Base-by-base conservation (phyloP, 2,113 vertebrate genomes). In the Carassius auratus region DNA sequence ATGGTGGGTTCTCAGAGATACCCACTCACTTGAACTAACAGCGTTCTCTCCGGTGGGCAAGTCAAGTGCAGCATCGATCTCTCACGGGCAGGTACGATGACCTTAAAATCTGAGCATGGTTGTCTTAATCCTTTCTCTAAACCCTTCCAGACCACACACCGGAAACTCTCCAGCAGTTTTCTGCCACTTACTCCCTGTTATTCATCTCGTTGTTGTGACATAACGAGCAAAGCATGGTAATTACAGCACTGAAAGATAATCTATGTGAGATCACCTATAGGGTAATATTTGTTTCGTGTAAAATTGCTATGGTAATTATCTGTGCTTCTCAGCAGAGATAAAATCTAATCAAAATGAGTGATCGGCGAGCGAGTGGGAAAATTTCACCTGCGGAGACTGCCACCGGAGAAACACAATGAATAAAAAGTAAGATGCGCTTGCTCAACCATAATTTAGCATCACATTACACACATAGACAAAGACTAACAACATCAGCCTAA, bases 241-340 rank as follows among this genome's bases (percentile, higher is more conserved):
- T 82, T 69, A 74, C 36, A 62, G n/a, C n/a, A 71, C 76, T 45
- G 50, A 59, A 73, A 75, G 78, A 75, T 81, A 69, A 81, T 81
- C 59, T 64, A 74, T 74, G 50, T 68, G 55, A 86, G 68, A 80
- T 52, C 69, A 62, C 77, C 77, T 64, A 74, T 81, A 86, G 85
- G 77, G 77, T 80, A 62, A 74, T 86, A 81, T 86, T 86, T 86
- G 69, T 75, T 81, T 86, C 38, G 42, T 81, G 55, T 73, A 75
- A 86, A 75, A 81, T 86, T 75, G 68, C 85, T 17, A 86, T 13
- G 78, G 78, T 81, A 75, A 86, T 86, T 86, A 81, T 86, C 66
- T 9, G n/a, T 21, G 71, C 64, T 62, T 81, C 77, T 81, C 57
- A 86, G 85, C 57, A 81, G 85, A 74, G 57, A 62, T 86, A n/a